Evolutionary conservation across 1,140 invertebrate genomes (phyloP), one percentile per base, ranked within the genome.

Genomic region (Hestina assimilis): DNA sequence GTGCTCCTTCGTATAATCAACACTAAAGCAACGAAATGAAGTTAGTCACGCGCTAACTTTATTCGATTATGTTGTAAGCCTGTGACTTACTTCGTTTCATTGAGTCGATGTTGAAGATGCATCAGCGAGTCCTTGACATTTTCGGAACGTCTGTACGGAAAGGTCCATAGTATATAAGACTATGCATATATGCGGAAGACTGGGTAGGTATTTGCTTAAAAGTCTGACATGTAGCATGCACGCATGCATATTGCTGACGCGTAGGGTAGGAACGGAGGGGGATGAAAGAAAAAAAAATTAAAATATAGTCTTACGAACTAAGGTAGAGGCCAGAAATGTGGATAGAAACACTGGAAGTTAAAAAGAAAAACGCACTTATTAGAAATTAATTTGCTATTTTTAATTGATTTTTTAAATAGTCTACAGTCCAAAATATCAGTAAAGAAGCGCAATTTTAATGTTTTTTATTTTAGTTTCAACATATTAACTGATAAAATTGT

Each of bases 271-370:
- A 19, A 17, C 17, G 48, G 47, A 52, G 53, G 67, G 65, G 51
- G 43, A 56, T 51, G 52, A 58, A 66, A 69, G 64, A 76, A 80
- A 65, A 66, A 47, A 75, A 74, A 79, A 69, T 63, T 76, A 78
- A 85, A 81, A 84, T 81, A 76, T 52, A 63, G 58, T 80, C 87
- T 89, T 89, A 89, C 89, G 86, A 87, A 89, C 83, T 87, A 89
- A 83, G 74, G 86, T 81, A 59, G 89, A 89, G 74, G 89, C 87
- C 87, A 89, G 78, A 88, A 85, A 89, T 73, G 83, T 83, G 41
- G 89, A 87, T 72, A 89, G 87, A 89, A 89, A 89, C 66, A 76
- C 89, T 89, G 86, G 66, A 89, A 89, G 59, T 69, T 61, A 84
- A 76, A 79, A 75, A 75, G 69, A 76, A 74, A 47, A 55, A 55